phyloP scores from a whole-genome alignment of 2,888 invertebrate genomes.

The Dyspetes luteomarginatus region DNA sequence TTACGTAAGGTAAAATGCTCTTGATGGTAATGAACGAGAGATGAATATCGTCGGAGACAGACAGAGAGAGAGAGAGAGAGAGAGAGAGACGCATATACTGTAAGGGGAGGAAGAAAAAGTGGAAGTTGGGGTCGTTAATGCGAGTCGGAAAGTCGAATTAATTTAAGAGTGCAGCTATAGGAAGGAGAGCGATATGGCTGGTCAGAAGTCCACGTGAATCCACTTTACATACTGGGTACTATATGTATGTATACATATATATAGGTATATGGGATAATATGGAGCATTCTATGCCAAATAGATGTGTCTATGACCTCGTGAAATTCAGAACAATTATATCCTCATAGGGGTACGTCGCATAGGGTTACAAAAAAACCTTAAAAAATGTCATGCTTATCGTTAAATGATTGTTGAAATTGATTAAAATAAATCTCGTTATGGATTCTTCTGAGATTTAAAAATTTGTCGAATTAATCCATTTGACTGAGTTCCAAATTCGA shows the following conservation, averaged over 20 bases:
- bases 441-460: too few species aligned
- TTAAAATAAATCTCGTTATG: too few species aligned
- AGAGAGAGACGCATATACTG: conserved; percentile 1
- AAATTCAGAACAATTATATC: too few species aligned
- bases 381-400: too few species aligned
- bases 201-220: conserved; percentile 4
- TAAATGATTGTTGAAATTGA: too few species aligned
- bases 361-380: too few species aligned
- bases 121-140: conserved; percentile 39
- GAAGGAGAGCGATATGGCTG: conserved; percentile 32
- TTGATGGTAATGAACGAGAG: conserved; percentile 45
- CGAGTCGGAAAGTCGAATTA: conserved; percentile 59
- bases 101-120: conserved; percentile 21
- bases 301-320: background rate
- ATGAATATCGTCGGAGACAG: background rate
- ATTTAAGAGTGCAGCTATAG: conserved; percentile 47
- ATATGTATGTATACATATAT: too few species aligned
- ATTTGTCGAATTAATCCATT: too few species aligned
- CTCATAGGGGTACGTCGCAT: too few species aligned
- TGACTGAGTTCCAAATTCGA: too few species aligned
- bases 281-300: background rate
- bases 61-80: conserved; percentile 13
- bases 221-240: background rate
- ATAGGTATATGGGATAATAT: background rate
- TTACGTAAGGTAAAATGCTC: conserved; percentile 36